Evolutionary conservation across 1,140 invertebrate species (phyloP), one percentile per base, ranked within the genome.

Genomic region (Dinothrombium tinctorium): DNA sequence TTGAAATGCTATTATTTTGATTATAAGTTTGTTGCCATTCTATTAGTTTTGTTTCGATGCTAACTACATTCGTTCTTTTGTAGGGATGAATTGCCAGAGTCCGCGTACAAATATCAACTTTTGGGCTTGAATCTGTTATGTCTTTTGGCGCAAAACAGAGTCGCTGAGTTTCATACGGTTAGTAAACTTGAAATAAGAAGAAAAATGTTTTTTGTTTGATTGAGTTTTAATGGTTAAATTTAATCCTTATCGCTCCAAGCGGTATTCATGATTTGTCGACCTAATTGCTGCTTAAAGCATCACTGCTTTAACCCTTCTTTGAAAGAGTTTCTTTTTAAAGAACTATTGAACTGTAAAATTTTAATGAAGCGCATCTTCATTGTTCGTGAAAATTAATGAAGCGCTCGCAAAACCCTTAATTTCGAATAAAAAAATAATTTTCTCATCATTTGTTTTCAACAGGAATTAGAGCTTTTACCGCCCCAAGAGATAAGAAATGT

Each of bases 1-100:
- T 58, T 96, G 17, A 95, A 95, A 60, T 83, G 80, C 56, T 95
- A 95, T 54, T 96, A 95, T 58, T 81, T 90, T 56, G 87, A 95
- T 65, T 95, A 9, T 3, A n/a, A 22, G 21, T 21, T 41, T 37
- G 24, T n/a, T 23, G 8, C 23, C 17, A 28, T 40, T 28, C 40
- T 41, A 6, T 19, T 15, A 3, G 20, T 40, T 43, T 43, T 31
- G n/a, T 38, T 25, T 38, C n/a, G 19, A 8, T 25, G n/a, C 14
- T 24, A 12, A 25, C 20, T 8, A 26, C 3, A 41, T 21, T 31
- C 23, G 26, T 25, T n/a, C 24, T 31, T 46, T 63, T 64, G 26
- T 55, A 75, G 73, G 54, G 65, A 69, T 50, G 67, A 74, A 49
- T 62, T 95, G 23, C 74, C 81, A 31, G 84, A 94, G 58, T 96